phyloP scores from a whole-genome alignment of 2,888 invertebrate species.

The Eilema griseolum region DNA sequence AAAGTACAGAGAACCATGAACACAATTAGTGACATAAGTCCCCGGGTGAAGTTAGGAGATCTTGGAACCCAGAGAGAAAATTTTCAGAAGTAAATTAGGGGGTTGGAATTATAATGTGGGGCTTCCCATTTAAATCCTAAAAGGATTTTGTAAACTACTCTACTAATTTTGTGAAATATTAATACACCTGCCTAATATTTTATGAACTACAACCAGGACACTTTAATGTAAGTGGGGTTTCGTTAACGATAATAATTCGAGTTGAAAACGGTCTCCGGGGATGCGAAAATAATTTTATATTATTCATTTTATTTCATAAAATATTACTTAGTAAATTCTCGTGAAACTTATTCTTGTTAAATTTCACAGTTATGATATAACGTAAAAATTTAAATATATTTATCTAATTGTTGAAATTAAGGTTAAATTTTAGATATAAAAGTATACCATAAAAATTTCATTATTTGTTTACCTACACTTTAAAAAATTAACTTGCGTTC shows the following conservation, averaged over 20 bases:
- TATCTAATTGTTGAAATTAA: not conserved
- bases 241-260: not conserved
- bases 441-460: not conserved
- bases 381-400: not conserved
- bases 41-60: not conserved
- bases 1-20: not conserved
- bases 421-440: not conserved
- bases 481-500: not conserved
- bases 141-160: too few species aligned
- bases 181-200: too few species aligned
- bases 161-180: too few species aligned
- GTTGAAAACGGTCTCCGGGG: not conserved
- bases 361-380: not conserved
- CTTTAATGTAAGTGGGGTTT: too few species aligned
- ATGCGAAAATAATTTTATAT: not conserved
- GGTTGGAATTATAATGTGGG: too few species aligned
- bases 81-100: too few species aligned
- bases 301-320: slow-evolving; percentile 1
- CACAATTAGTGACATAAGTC: not conserved
- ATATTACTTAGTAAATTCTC: not conserved
- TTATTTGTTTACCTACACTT: not conserved
- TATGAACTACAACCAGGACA: too few species aligned
- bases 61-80: not conserved
- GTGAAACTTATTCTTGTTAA: not conserved
- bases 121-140: too few species aligned